phyloP scores from a whole-genome alignment of 2,113 vertebrate species.

The Pardalotus punctatus region DNA sequence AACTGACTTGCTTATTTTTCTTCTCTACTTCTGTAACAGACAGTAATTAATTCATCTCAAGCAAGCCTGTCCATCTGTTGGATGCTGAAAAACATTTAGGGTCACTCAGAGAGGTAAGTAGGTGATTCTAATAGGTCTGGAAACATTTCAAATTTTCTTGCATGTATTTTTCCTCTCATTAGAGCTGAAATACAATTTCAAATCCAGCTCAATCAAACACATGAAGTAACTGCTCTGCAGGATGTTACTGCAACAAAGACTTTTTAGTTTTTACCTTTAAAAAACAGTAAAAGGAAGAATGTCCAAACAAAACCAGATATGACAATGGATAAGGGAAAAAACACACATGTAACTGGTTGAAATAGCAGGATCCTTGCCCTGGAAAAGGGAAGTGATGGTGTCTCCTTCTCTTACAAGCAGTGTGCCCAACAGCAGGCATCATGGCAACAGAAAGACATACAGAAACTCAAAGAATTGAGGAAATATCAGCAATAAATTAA shows the following conservation, averaged over 20 bases:
- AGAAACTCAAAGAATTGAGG: background rate
- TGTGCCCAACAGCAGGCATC: background rate
- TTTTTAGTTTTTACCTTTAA: background rate
- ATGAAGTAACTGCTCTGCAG: background rate
- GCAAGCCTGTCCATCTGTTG: slow-evolving; percentile 47
- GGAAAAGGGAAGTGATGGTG: background rate
- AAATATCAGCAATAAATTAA: background rate
- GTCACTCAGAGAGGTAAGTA: slow-evolving; percentile 32
- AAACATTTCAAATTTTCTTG: slow-evolving; percentile 11
- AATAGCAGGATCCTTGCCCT: background rate
- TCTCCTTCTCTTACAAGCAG: background rate
- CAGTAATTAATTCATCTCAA: slow-evolving; percentile 57
- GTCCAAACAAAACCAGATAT: background rate
- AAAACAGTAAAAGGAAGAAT: background rate
- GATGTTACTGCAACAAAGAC: background rate
- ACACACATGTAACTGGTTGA: background rate
- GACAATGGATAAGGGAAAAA: background rate
- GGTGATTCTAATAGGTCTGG: slow-evolving; percentile 41
- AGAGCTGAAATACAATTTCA: background rate
- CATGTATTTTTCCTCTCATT: background rate
- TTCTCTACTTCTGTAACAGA: slow-evolving; percentile 8
- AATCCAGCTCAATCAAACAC: background rate
- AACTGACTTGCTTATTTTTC: slow-evolving; percentile 39
- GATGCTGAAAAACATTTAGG: slow-evolving; percentile 23
- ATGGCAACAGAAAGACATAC: background rate